A percentile compares a stretch with the other conserved stretches of the same genome.
These are phyloP conservation scores for Tortrix viridana DNA, from an alignment of 2,888 invertebrate genomes.

Conservation along the genomic window DNA sequence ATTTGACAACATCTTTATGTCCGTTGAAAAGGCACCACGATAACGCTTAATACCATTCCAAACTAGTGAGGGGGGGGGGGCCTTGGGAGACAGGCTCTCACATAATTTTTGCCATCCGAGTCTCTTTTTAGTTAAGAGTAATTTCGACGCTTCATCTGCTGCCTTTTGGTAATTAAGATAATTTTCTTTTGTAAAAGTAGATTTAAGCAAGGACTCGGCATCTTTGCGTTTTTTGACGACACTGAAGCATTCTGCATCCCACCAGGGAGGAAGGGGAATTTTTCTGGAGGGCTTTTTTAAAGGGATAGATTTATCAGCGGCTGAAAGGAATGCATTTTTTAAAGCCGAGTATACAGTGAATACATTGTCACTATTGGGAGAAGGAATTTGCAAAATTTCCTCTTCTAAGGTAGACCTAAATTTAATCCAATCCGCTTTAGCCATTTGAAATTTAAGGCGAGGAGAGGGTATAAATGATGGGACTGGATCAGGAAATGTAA, in stretches of 20 bases:
- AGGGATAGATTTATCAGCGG: background rate
- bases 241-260: background rate
- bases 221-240: background rate
- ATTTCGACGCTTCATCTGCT: background rate
- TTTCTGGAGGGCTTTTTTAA: background rate
- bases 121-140: background rate
- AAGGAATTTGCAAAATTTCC: background rate
- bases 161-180: background rate
- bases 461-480: background rate
- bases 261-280: background rate
- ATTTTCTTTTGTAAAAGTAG: background rate
- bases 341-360: background rate
- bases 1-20: background rate
- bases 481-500: background rate
- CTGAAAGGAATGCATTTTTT: constrained; percentile 1
- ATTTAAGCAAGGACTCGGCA: background rate
- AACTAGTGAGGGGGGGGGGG: background rate
- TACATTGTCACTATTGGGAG: background rate
- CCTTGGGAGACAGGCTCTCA: constrained; percentile 1
- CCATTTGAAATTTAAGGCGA: constrained; percentile 2
- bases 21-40: background rate
- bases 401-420: background rate
- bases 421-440: background rate
- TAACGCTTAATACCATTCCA: constrained; percentile 2
- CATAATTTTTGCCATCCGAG: constrained; percentile 1